phyloP scores from a whole-genome alignment of 2,888 invertebrate species.

The Volucella inflata region DNA sequence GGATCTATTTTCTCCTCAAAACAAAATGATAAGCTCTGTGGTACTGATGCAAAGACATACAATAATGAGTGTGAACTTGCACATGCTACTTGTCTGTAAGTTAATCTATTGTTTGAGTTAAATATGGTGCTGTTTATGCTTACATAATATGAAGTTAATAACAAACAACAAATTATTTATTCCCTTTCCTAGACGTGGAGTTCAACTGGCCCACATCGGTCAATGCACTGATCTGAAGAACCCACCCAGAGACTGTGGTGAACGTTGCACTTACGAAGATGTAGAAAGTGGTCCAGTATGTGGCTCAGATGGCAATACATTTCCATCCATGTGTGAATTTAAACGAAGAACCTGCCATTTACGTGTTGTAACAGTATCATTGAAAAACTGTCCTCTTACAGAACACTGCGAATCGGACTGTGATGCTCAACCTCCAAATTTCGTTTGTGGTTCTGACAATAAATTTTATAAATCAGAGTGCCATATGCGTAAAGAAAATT shows the following conservation, averaged over 20 bases:
- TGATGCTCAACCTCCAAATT: conserved; percentile 87
- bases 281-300: conserved; percentile 90
- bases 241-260: conserved; percentile 85
- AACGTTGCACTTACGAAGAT: conserved; percentile 86
- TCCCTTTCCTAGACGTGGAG: conserved; percentile 87
- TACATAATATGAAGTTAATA: not conserved
- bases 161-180: conserved; percentile 27
- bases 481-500: conserved; percentile 95
- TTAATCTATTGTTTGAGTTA: conserved; percentile 24
- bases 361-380: conserved; percentile 92
- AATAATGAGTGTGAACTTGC: conserved; percentile 92
- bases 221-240: conserved; percentile 89
- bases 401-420: conserved; percentile 89
- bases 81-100: conserved; percentile 93
- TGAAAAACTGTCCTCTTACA: conserved; percentile 93
- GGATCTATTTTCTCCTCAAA: conserved; percentile 85
- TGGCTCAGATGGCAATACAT: conserved; percentile 95
- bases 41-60: conserved; percentile 94
- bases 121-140: not conserved
- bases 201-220: conserved; percentile 94
- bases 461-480: conserved; percentile 95
- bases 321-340: conserved; percentile 93
- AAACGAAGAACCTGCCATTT: conserved; percentile 92
- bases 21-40: conserved; percentile 92
- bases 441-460: conserved; percentile 95